phyloP scores from a whole-genome alignment of 2,797 vertebrate species.

The Anguilla obscura region DNA sequence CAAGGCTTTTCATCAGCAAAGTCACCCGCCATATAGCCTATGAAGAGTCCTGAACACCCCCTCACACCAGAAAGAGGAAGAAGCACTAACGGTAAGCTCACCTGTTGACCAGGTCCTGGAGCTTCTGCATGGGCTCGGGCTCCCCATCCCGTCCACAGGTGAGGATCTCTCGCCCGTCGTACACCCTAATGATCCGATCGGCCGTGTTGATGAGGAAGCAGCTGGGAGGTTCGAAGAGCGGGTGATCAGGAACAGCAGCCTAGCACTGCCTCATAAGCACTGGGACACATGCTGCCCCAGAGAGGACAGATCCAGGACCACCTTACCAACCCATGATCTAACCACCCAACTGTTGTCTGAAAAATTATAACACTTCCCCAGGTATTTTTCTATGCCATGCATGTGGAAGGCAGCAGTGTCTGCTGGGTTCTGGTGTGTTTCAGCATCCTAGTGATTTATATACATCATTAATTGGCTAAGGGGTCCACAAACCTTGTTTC shows the following conservation, averaged over 20 bases:
- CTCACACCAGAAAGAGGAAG: neutral
- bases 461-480: neutral
- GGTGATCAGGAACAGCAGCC: neutral
- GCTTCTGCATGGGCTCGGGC: slow-evolving; percentile 96
- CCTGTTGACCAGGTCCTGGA: slow-evolving; percentile 97
- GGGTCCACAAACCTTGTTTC: no score
- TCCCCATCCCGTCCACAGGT: slow-evolving; percentile 94
- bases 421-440: neutral
- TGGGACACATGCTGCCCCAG: neutral
- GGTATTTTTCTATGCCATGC: neutral
- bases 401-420: neutral
- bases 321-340: neutral
- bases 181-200: slow-evolving; percentile 94
- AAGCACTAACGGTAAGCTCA: slow-evolving; percentile 45
- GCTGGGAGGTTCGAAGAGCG: slow-evolving; percentile 60
- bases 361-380: neutral
- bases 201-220: slow-evolving; percentile 98
- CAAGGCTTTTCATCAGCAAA: neutral
- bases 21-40: neutral
- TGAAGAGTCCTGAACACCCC: neutral
- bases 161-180: slow-evolving; percentile 92
- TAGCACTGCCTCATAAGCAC: neutral
- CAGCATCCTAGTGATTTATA: neutral
- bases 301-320: neutral
- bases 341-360: neutral